These are phyloP conservation scores for Bradypodion pumilum DNA, from an alignment of 2,797 vertebrate genomes.

Conservation along the genomic window DNA sequence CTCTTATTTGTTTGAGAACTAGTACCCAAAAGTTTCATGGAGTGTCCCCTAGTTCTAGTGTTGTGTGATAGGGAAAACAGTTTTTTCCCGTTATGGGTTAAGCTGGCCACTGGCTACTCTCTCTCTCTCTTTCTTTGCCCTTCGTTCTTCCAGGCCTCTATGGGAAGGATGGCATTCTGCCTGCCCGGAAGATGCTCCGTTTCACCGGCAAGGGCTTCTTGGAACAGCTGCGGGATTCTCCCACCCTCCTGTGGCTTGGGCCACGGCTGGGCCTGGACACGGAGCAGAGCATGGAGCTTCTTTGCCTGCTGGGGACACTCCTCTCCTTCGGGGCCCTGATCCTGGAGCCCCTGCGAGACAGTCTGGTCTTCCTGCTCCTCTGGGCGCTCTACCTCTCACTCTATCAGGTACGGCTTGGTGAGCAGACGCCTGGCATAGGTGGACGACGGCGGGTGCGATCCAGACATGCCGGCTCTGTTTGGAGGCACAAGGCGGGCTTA, in stretches of 20 bases:
- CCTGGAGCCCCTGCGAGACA: constrained; percentile 77
- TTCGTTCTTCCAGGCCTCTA: constrained; percentile 81
- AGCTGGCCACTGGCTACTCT: too few species aligned
- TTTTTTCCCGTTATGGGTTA: too few species aligned
- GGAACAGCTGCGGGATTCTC: constrained; percentile 83
- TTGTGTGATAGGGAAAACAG: too few species aligned
- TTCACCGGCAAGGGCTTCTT: constrained; percentile 81
- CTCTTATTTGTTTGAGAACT: too few species aligned
- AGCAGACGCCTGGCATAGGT: too few species aligned
- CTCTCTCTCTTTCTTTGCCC: neutral
- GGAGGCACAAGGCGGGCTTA: too few species aligned
- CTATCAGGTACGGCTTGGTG: constrained; percentile 76
- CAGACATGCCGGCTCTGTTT: too few species aligned
- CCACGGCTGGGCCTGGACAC: constrained; percentile 87
- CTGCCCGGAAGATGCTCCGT: constrained; percentile 81
- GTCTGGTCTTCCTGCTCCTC: constrained; percentile 83
- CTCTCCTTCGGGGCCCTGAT: constrained; percentile 80
- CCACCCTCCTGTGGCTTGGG: constrained; percentile 89
- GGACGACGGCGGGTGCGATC: fast-evolving
- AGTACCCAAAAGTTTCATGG: too few species aligned
- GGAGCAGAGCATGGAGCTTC: constrained; percentile 87
- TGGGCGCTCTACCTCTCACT: constrained; percentile 86
- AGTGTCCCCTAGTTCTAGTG: too few species aligned
- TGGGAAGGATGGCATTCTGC: constrained; percentile 87
- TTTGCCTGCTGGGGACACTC: constrained; percentile 80